Evolutionary conservation across 2,113 vertebrate genomes (phyloP).

Genomic region (Opisthocomus hoazin): DNA sequence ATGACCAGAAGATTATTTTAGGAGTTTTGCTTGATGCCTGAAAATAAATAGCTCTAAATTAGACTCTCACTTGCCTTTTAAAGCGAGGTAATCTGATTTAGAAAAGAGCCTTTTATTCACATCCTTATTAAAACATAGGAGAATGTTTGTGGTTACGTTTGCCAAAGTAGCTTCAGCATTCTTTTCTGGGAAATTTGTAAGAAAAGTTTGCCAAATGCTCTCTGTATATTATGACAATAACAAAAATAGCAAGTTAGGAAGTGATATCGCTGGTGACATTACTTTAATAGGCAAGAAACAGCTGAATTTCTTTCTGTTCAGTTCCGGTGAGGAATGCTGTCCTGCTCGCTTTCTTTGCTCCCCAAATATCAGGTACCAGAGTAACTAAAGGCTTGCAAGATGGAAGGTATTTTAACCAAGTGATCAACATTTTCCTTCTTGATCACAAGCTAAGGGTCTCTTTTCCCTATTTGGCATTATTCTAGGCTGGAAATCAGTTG

Average conservation of each 20-base stretch:
- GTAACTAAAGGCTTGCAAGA: not conserved
- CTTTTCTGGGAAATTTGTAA: not conserved
- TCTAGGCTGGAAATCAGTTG: not conserved
- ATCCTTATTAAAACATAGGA: not conserved
- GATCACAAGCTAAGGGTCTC: not conserved
- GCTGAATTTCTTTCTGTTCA: not conserved
- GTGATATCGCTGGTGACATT: not conserved
- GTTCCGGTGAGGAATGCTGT: not conserved
- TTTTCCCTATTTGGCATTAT: not conserved
- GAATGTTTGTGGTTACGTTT: not conserved
- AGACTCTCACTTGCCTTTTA: not conserved
- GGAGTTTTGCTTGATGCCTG: not conserved
- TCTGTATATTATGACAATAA: not conserved
- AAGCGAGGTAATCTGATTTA: not conserved
- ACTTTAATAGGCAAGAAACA: not conserved
- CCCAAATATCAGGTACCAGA: not conserved
- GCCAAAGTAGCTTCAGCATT: not conserved
- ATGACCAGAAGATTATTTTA: not conserved
- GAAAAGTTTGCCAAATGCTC: not conserved
- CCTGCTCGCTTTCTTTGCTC: not conserved
- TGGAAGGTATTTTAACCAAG: not conserved
- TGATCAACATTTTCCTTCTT: not conserved
- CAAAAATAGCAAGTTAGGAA: not conserved
- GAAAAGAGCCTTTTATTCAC: constrained; percentile 5
- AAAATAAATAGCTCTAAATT: not conserved